Conservation (phyloP, 2,797 vertebrate species). For the Crax fasciolata region DNA sequence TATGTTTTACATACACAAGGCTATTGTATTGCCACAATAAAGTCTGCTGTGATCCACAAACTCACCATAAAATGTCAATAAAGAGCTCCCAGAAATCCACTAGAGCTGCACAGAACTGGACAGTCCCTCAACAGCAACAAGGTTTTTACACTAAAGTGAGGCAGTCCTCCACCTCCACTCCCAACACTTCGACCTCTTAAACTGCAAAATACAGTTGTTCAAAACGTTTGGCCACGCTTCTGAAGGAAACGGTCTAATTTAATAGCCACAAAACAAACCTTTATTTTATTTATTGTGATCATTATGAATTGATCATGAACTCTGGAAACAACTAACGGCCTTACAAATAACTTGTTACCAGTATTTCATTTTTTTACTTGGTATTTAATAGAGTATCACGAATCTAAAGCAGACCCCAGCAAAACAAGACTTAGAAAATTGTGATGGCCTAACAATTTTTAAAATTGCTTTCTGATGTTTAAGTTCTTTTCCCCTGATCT, state of each 20-base stretch:
- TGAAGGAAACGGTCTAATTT: neutral
- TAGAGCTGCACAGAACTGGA: neutral
- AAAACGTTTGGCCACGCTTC: fast-evolving
- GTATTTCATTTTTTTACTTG: neutral
- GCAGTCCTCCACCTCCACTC: neutral
- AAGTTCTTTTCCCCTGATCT: neutral
- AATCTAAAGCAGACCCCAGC: neutral
- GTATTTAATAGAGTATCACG: neutral
- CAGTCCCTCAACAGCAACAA: fast-evolving
- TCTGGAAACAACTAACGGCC: neutral
- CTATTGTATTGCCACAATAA: neutral
- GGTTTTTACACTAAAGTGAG: neutral
- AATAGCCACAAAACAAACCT: neutral
- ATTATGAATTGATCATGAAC: neutral
- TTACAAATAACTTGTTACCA: neutral
- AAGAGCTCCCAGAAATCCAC: neutral
- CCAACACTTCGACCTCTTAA: fast-evolving
- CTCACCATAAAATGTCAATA: neutral
- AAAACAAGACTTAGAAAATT: neutral
- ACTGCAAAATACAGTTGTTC: neutral
- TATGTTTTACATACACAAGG: neutral
- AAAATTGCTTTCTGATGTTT: neutral
- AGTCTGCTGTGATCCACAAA: neutral
- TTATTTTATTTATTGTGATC: neutral
- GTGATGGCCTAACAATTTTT: neutral